Conservation (phyloP, 2,113 vertebrate species). For the Xiphophorus hellerii region DNA sequence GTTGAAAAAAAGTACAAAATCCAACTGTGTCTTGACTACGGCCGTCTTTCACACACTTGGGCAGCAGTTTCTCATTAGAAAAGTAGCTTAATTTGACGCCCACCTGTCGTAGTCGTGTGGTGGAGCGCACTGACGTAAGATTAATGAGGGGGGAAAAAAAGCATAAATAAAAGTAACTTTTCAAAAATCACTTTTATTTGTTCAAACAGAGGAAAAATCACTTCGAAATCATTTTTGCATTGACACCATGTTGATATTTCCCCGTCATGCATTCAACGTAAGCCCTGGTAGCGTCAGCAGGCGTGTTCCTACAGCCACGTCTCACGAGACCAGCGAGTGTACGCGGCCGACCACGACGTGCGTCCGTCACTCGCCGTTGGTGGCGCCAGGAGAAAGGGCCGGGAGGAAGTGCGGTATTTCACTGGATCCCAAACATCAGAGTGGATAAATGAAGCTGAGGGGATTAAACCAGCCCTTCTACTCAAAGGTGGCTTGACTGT, state of each 20-base stretch:
- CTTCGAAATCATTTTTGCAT: too few species aligned
- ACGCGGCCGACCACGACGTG: conserved; percentile 28
- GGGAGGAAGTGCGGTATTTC: conserved; percentile 30
- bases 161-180: too few species aligned
- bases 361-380: too few species aligned
- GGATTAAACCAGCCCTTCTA: conserved; percentile 55
- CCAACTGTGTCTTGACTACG: background rate
- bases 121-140: too few species aligned
- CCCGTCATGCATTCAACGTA: too few species aligned
- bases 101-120: background rate
- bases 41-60: background rate
- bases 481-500: conserved; percentile 49
- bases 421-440: conserved; percentile 58
- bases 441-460: conserved; percentile 60
- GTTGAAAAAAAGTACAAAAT: background rate
- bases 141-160: too few species aligned
- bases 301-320: too few species aligned
- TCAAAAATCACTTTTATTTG: too few species aligned
- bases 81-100: too few species aligned
- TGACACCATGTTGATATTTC: too few species aligned
- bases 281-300: too few species aligned
- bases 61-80: background rate
- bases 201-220: too few species aligned
- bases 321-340: conserved; percentile 36
- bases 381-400: background rate